phyloP scores from a whole-genome alignment of 2,888 invertebrate species.

The Leptopilina myrica region DNA sequence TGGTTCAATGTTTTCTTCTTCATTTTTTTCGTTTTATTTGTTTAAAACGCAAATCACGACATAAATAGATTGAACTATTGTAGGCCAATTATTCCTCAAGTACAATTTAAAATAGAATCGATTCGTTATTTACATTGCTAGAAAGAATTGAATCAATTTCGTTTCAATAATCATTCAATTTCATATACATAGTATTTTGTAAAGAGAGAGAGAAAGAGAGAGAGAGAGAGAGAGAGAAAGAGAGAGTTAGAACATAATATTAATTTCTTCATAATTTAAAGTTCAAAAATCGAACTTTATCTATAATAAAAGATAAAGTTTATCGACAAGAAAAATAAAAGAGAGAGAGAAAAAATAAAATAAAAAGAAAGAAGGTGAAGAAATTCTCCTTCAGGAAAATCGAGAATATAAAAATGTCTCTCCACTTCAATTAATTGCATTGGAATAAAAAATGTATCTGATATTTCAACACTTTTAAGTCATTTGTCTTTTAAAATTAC shows the following conservation, averaged over 20 bases:
- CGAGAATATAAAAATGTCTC: conserved; percentile 12
- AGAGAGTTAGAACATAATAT: too few species aligned
- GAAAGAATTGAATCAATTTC: not conserved
- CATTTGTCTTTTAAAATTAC: conserved; percentile 22
- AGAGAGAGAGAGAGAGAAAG: not conserved
- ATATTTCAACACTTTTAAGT: conserved; percentile 15
- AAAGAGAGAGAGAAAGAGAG: not conserved
- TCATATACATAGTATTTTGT: not conserved
- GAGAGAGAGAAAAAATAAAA: too few species aligned
- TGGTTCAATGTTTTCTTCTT: too few species aligned
- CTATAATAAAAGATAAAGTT: conserved; percentile 23
- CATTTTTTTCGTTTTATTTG: too few species aligned
- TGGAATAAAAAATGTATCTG: conserved; percentile 8
- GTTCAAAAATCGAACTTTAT: conserved; percentile 28
- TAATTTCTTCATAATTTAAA: conserved; percentile 4
- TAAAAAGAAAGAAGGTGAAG: conserved; percentile 20
- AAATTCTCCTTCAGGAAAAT: conserved; percentile 5
- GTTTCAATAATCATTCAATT: not conserved
- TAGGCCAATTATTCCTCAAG: too few species aligned
- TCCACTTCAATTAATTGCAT: not conserved
- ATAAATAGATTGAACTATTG: too few species aligned
- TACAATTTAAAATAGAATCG: too few species aligned
- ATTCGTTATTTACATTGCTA: too few species aligned
- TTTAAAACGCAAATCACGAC: too few species aligned
- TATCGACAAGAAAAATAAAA: conserved; percentile 12